Base-by-base conservation (phyloP, 2,113 vertebrate genomes). In the Regulus satrapa region DNA sequence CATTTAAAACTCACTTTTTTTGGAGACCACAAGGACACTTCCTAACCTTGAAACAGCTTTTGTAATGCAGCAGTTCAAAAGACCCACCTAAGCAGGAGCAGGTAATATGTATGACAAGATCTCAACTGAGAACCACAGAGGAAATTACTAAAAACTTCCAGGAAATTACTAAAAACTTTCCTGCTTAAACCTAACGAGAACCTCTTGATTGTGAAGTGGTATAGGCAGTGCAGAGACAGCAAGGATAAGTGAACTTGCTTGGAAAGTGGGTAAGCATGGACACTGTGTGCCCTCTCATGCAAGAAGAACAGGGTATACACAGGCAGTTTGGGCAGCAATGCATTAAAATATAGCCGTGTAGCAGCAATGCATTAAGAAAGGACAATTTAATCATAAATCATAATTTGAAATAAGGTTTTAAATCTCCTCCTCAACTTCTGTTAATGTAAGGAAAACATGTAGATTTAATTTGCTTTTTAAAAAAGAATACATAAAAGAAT, bases 281-380 rank as follows among this genome's bases (percentile, higher is more conserved):
- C 5, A 18, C 16, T 3, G 0, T 68, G 31, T 45, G 15, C 1
- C 2, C 10, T 7, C 8, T 58, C 15, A 32, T 36, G 17, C 5
- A 38, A 41, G 24, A 38, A 13, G 4, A 3, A 10, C 6, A 77
- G 11, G 8, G 18, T 67, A 11, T 82, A 6, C n/a, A 10, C 9
- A n/a, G 31, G 8, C 26, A n/a, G 32, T 56, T 69, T 15, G 4
- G 7, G 4, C 25, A 62, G 5, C 3, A 66, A 32, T 26, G 3
- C 3, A 31, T 73, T 26, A 4, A 34, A n/a, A n/a, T n/a, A n/a
- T n/a, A n/a, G n/a, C n/a, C n/a, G 36, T 10, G 14, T 41, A 81
- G 29, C 23, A 62, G 5, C 3, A 66, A 32, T 26, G 3, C 3
- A 31, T 73, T 26, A 4, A 34, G 74, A 49, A 34, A 32, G 12